Conservation (phyloP, 2,113 vertebrate species). For the Scophthalmus maximus region DNA sequence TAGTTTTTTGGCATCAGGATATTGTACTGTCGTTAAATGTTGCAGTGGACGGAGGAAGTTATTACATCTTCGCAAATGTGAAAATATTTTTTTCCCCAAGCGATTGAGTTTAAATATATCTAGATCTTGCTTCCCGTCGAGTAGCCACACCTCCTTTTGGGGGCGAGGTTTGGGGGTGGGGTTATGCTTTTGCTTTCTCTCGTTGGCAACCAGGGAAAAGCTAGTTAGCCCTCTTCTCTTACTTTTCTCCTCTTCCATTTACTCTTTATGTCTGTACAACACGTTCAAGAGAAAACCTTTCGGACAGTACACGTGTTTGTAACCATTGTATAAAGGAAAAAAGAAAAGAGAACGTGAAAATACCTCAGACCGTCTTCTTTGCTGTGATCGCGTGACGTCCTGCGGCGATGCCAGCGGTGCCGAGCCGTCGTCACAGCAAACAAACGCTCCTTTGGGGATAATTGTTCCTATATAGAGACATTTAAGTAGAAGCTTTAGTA, state of each 20-base stretch:
- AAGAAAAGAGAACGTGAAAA: constrained; percentile 1
- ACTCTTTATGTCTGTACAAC: constrained; percentile 58
- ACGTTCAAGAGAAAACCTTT: constrained; percentile 46
- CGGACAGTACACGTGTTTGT: constrained; percentile 63
- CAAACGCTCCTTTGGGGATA: neutral
- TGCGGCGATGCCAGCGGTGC: constrained; percentile 29
- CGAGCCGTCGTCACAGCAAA: constrained; percentile 4
- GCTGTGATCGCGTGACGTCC: neutral
- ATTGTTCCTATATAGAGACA: constrained; percentile 64
- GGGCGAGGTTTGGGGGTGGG: neutral
- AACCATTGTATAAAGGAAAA: constrained; percentile 65
- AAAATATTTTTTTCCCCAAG: no score
- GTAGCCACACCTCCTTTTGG: constrained; percentile 9
- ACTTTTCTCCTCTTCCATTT: constrained; percentile 36
- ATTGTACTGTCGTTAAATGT: constrained; percentile 58
- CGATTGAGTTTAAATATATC: constrained; percentile 42
- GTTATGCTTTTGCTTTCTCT: constrained; percentile 51
- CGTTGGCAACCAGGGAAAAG: constrained; percentile 48
- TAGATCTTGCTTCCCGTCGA: constrained; percentile 26
- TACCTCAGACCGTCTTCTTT: constrained; percentile 4
- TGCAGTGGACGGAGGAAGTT: constrained; percentile 56
- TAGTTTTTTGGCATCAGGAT: constrained; percentile 60
- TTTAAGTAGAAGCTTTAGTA: constrained; percentile 68
- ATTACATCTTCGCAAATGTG: constrained; percentile 68
- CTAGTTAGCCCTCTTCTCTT: constrained; percentile 49